These are phyloP conservation scores for Nasua narica DNA, from an alignment of 2,797 vertebrate genomes.

Conservation along the genomic window DNA sequence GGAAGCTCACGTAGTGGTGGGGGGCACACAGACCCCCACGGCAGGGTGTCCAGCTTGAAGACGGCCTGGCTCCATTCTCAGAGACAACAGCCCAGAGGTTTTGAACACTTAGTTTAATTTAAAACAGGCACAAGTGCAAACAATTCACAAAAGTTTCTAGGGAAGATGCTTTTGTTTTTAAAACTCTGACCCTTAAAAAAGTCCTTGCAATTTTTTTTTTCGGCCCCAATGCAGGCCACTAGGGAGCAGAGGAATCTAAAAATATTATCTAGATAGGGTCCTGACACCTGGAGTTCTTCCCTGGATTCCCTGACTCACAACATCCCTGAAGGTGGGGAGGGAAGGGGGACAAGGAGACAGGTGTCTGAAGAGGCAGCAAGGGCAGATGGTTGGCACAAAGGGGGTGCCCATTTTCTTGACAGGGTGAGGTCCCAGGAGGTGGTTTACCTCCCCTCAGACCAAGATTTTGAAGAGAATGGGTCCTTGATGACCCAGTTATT, in stretches of 20 bases:
- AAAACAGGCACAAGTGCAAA: slow-evolving; percentile 86
- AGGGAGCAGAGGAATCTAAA: slow-evolving; percentile 79
- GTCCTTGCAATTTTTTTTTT: slow-evolving; percentile 52
- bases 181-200: slow-evolving; percentile 79
- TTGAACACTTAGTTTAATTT: slow-evolving; percentile 86
- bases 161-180: slow-evolving; percentile 80
- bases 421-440: neutral
- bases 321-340: slow-evolving; percentile 66
- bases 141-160: slow-evolving; percentile 82
- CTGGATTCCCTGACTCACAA: slow-evolving; percentile 76
- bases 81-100: slow-evolving; percentile 29
- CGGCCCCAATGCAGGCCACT: slow-evolving; percentile 74
- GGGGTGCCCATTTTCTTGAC: neutral
- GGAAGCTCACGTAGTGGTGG: neutral
- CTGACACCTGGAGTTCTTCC: slow-evolving; percentile 74
- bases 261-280: slow-evolving; percentile 57
- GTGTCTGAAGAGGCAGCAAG: slow-evolving; percentile 10
- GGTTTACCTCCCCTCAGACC: slow-evolving; percentile 5
- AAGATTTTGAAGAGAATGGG: slow-evolving; percentile 38
- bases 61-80: neutral
- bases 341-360: slow-evolving; percentile 1
- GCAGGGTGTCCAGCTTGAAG: neutral
- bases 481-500: slow-evolving; percentile 54
- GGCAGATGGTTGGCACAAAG: neutral
- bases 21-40: neutral